Conservation (phyloP, 2,113 vertebrate species). For the Genyomyrus donnyi region DNA sequence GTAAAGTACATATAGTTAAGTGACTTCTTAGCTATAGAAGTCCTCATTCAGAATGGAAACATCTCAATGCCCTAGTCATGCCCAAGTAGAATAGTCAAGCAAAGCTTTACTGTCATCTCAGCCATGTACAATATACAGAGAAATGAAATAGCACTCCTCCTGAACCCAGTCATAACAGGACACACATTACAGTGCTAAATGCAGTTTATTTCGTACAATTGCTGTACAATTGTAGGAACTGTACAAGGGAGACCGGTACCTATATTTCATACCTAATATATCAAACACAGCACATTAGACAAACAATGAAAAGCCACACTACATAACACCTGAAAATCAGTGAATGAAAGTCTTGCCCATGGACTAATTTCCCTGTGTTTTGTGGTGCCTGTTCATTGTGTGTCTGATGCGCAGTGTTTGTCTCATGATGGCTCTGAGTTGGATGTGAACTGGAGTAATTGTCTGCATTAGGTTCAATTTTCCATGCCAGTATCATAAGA, state of each 20-base stretch:
- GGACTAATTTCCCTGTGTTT: not conserved
- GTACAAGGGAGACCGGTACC: not conserved
- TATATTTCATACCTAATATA: not conserved
- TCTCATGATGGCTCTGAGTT: not conserved
- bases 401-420: not conserved
- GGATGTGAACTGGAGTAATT: not conserved
- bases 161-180: not conserved
- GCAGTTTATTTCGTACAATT: not conserved
- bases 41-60: not conserved
- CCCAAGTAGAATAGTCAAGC: not conserved
- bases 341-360: not conserved
- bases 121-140: not conserved
- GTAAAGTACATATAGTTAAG: not conserved
- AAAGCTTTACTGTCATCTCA: not conserved
- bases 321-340: not conserved
- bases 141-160: not conserved
- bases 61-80: not conserved
- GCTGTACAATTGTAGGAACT: not conserved
- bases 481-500: not conserved
- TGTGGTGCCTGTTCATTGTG: not conserved
- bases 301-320: not conserved
- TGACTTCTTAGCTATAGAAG: not conserved
- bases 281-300: not conserved
- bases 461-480: not conserved
- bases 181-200: not conserved